A percentile compares a stretch with the other conserved stretches of the same genome.
Conservation (phyloP, 2,888 invertebrate genomes). For the Spicauda simplicius region DNA sequence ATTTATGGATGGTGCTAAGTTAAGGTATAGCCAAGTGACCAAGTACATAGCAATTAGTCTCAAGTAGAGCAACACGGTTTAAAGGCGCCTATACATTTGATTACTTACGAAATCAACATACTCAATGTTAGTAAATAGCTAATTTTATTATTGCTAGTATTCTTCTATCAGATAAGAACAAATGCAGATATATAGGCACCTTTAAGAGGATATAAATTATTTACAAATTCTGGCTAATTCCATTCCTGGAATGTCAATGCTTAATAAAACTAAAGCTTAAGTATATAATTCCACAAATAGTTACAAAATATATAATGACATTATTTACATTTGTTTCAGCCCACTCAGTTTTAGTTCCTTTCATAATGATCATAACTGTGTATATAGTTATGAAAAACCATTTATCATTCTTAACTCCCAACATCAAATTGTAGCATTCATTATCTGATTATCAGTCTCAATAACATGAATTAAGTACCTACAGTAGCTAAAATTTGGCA, state of each 20-base stretch:
- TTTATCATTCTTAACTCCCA: constrained; percentile 12
- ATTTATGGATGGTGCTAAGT: constrained; percentile 48
- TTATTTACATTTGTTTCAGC: constrained; percentile 58
- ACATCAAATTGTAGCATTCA: constrained; percentile 54
- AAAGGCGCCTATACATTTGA: constrained; percentile 26
- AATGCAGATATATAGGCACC: constrained; percentile 27
- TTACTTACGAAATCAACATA: too few relatives aligned
- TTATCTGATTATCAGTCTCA: constrained; percentile 80
- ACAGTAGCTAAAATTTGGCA: constrained; percentile 78
- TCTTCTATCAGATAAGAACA: background rate
- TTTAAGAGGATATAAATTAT: constrained; percentile 43
- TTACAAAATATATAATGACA: constrained; percentile 52
- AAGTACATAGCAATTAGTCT: constrained; percentile 37
- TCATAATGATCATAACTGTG: constrained; percentile 2
- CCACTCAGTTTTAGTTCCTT: constrained; percentile 46
- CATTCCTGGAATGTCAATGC: constrained; percentile 74
- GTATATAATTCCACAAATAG: constrained; percentile 52
- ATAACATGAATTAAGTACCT: constrained; percentile 77
- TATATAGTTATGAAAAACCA: constrained; percentile 16
- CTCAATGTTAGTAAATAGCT: too few relatives aligned
- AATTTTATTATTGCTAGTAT: too few relatives aligned
- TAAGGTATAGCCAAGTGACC: constrained; percentile 44
- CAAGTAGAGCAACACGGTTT: constrained; percentile 17
- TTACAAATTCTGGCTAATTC: constrained; percentile 70
- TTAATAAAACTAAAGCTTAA: constrained; percentile 52